These are phyloP conservation scores for Zapus hudsonius DNA, from an alignment of 2,113 vertebrate genomes.

Conservation along the genomic window DNA sequence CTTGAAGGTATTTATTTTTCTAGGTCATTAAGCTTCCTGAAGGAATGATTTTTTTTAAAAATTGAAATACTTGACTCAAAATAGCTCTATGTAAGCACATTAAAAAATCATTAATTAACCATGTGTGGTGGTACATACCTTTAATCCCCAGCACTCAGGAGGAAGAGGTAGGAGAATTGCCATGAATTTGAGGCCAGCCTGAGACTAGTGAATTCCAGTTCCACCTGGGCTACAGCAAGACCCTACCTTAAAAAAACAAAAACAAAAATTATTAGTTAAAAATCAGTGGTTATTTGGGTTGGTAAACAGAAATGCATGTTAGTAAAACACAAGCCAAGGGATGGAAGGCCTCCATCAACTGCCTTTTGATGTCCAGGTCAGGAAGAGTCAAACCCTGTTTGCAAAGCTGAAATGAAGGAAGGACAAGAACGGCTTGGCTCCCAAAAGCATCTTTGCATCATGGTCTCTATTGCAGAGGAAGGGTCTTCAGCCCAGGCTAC, in stretches of 20 bases:
- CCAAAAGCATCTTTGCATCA: not conserved
- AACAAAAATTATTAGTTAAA: too few relatives aligned
- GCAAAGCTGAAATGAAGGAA: not conserved
- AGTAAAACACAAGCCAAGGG: not conserved
- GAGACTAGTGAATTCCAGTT: too few relatives aligned
- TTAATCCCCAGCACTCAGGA: too few relatives aligned
- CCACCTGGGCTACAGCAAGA: too few relatives aligned
- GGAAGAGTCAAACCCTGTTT: not conserved
- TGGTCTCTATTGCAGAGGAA: not conserved
- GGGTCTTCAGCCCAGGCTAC: not conserved
- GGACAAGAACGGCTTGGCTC: not conserved
- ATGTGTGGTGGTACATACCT: too few relatives aligned
- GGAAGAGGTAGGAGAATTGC: too few relatives aligned
- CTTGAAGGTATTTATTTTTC: slow-evolving; percentile 3
- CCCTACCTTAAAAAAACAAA: too few relatives aligned
- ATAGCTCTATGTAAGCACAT: not conserved
- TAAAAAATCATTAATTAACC: not conserved
- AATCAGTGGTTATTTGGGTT: slow-evolving; percentile 1
- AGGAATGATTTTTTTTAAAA: not conserved
- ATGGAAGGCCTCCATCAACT: not conserved
- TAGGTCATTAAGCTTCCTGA: not conserved
- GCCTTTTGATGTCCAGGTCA: not conserved
- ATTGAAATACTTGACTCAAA: slow-evolving; percentile 55
- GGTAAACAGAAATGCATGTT: not conserved
- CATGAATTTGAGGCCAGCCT: too few relatives aligned